phyloP scores from a whole-genome alignment of 1,140 invertebrate genomes.

The Apis cerana region DNA sequence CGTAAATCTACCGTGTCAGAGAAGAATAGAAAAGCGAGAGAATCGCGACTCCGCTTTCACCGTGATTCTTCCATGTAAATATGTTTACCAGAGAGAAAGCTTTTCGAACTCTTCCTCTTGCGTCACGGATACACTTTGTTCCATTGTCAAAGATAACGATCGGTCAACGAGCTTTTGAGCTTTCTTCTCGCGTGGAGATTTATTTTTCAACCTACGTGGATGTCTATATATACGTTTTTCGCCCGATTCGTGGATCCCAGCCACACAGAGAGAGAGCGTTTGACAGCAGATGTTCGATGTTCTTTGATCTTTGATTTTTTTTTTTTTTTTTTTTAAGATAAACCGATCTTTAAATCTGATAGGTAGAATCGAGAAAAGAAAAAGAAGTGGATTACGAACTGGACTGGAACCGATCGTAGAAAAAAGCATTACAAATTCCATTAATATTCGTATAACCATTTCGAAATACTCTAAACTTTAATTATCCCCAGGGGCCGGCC shows the following conservation, averaged over 20 bases:
- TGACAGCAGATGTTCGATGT: too few species aligned
- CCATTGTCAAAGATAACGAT: constrained; percentile 67
- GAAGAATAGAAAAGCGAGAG: background rate
- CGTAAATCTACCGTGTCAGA: constrained; percentile 29
- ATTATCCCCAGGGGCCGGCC: constrained; percentile 66
- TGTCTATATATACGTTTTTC: too few species aligned
- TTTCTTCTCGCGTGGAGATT: constrained; percentile 36
- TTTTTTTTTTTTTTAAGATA: background rate
- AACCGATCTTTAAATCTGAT: background rate
- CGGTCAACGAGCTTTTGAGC: constrained; percentile 33
- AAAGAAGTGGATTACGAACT: background rate
- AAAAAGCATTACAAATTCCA: constrained; percentile 76
- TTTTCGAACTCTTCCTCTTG: constrained; percentile 52
- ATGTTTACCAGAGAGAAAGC: constrained; percentile 47
- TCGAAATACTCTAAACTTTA: constrained; percentile 73
- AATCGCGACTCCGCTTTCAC: background rate
- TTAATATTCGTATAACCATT: constrained; percentile 72
- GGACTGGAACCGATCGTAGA: constrained; percentile 56
- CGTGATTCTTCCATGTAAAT: constrained; percentile 37
- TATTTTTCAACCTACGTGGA: background rate
- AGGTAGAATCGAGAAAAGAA: background rate
- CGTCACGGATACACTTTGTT: constrained; percentile 68
- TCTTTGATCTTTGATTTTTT: background rate
- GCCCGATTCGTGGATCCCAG: too few species aligned
- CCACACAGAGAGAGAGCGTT: too few species aligned